Percentiles rank a stretch among this genome's conserved stretches.
Conservation (phyloP, 2,113 vertebrate genomes). For the Rhea americana region DNA sequence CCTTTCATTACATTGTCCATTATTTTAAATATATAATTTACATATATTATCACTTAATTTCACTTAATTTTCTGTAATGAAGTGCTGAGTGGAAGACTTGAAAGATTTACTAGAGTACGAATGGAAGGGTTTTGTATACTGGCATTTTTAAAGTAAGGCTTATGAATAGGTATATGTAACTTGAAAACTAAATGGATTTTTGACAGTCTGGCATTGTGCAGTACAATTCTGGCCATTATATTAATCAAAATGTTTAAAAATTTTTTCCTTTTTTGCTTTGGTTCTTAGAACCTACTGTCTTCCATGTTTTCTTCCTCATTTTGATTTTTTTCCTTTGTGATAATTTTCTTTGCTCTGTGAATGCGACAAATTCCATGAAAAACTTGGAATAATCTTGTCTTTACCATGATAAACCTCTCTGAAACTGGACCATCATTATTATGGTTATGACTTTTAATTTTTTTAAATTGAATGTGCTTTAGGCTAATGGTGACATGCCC, state of each 20-base stretch:
- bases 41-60: slow-evolving; percentile 25
- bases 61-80: slow-evolving; percentile 12
- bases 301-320: background rate
- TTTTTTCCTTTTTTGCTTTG: background rate
- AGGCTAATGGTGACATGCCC: background rate
- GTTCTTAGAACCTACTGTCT: background rate
- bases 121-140: background rate
- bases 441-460: background rate
- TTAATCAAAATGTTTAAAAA: background rate
- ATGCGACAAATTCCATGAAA: background rate
- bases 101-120: background rate
- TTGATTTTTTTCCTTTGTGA: background rate
- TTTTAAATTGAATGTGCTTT: background rate
- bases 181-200: background rate
- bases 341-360: background rate
- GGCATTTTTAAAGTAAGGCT: background rate
- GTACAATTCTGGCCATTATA: background rate
- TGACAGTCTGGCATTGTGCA: background rate
- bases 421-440: background rate
- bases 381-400: background rate
- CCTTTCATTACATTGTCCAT: slow-evolving; percentile 31
- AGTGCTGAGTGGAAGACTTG: slow-evolving; percentile 1
- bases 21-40: slow-evolving; percentile 52
- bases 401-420: background rate
- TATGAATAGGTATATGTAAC: background rate